Conservation (phyloP, 1,140 invertebrate genomes). For the Polyergus mexicanus region DNA sequence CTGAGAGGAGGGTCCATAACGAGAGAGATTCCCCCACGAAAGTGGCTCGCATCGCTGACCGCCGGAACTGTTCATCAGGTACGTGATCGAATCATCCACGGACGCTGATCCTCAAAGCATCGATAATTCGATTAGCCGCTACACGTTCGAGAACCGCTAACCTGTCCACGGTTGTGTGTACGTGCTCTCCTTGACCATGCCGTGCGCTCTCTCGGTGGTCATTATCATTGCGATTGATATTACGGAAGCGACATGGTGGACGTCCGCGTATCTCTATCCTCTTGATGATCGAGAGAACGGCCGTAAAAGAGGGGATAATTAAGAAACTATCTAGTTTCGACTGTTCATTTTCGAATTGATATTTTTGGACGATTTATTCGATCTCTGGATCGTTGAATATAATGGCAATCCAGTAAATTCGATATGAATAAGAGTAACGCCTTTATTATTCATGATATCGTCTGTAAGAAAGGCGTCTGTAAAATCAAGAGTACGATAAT, state of each 20-base stretch:
- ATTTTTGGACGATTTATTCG: not conserved
- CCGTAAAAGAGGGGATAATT: not conserved
- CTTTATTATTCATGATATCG: not conserved
- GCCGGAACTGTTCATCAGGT: conserved; percentile 83
- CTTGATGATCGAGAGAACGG: not conserved
- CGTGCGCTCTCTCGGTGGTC: conserved; percentile 36
- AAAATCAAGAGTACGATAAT: conserved; percentile 29
- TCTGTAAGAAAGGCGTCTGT: not conserved
- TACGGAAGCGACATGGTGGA: not conserved
- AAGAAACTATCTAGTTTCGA: not conserved
- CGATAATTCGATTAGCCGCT: conserved; percentile 86
- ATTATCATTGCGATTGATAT: conserved; percentile 50
- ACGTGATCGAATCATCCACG: conserved; percentile 86
- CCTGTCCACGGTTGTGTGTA: conserved; percentile 75
- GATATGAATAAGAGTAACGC: not conserved
- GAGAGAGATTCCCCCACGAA: conserved; percentile 79
- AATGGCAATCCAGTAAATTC: not conserved
- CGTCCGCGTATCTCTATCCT: not conserved
- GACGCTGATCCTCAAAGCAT: conserved; percentile 86
- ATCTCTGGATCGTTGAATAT: no score
- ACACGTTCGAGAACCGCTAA: conserved; percentile 85
- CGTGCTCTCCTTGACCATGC: conserved; percentile 65
- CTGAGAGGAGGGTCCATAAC: conserved; percentile 75
- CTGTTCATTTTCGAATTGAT: not conserved
- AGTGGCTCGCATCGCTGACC: conserved; percentile 84